Evolutionary conservation across 2,888 invertebrate genomes (phyloP), one percentile per base, ranked within the genome.

Genomic region (Acrobasis repandana): DNA sequence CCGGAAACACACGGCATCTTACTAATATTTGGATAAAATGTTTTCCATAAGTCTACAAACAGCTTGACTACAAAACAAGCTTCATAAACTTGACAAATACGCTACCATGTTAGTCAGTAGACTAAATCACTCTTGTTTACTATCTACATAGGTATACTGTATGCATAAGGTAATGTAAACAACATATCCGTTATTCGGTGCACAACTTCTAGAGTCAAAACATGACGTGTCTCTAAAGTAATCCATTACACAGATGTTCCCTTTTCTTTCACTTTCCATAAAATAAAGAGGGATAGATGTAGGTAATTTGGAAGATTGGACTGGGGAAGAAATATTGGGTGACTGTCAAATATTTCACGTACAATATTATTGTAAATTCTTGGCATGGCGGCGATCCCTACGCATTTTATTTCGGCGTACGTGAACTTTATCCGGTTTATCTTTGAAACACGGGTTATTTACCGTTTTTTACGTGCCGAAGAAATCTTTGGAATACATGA

Each of bases 101-200:
- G 34, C 51, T 34, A 51, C 51, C 28, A 34, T 9, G 51, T 5
- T 51, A 33, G n/a, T 28, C 28, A 28, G 1, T 14, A 51, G 9
- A 34, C 28, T 15, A 15, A 33, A 15, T 28, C 28, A 28, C 28
- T 28, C 15, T 57, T 57, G 48, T 57, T 57, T 57, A 51, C n/a
- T 51, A 51, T 51, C 33, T 51, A 57, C 34, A 57, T 48, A 57
- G 43, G 56, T 50, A 6, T 28, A 56, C 49, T 56, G 28, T 56
- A 43, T n/a, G 49, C 38, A 43, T 56, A 34, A 38, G 36, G 43
- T 61, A 51, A 51, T 57, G 51, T 58, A 61, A 61, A 61, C 61
- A 61, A 15, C 34, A 34, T 43, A 47, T 61, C 61, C 61, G 57
- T 57, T 56, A 34, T 38, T 56, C 36, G 34, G 49, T 56, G 56